A percentile compares a stretch with the other conserved stretches of the same genome.
phyloP scores from a whole-genome alignment of 2,888 invertebrate genomes.

The Mylabris sibirica region DNA sequence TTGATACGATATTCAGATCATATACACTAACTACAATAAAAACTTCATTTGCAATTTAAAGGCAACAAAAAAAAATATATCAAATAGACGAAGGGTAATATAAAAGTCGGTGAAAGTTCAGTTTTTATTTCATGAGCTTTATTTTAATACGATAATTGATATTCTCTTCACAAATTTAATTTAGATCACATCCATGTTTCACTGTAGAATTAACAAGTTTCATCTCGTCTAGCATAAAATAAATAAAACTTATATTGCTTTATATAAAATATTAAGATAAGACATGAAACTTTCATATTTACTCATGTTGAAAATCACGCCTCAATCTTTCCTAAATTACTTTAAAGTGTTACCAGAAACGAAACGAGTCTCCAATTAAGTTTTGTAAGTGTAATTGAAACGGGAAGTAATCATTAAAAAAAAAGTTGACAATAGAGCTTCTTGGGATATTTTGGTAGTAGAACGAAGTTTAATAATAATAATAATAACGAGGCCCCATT shows the following conservation, averaged over 20 bases:
- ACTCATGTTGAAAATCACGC: neutral
- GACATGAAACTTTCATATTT: neutral
- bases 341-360: slow-evolving; percentile 3
- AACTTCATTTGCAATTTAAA: slow-evolving; percentile 2
- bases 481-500: slow-evolving; percentile 31
- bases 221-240: neutral
- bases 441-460: slow-evolving; percentile 29
- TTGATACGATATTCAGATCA: neutral
- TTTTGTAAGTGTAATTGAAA: slow-evolving; percentile 9
- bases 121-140: neutral
- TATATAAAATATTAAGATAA: neutral
- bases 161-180: slow-evolving; percentile 24
- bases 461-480: neutral
- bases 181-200: neutral
- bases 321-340: neutral
- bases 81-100: neutral
- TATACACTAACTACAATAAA: neutral
- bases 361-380: slow-evolving; percentile 7
- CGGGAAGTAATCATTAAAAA: slow-evolving; percentile 23
- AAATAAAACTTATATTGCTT: slow-evolving; percentile 14
- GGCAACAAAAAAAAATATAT: neutral
- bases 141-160: slow-evolving; percentile 19
- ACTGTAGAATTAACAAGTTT: slow-evolving; percentile 20
- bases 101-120: neutral
- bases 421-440: slow-evolving; percentile 29